A percentile compares a stretch with the other conserved stretches of the same genome.
phyloP scores from a whole-genome alignment of 2,113 vertebrate genomes.

The Polyodon spathula region DNA sequence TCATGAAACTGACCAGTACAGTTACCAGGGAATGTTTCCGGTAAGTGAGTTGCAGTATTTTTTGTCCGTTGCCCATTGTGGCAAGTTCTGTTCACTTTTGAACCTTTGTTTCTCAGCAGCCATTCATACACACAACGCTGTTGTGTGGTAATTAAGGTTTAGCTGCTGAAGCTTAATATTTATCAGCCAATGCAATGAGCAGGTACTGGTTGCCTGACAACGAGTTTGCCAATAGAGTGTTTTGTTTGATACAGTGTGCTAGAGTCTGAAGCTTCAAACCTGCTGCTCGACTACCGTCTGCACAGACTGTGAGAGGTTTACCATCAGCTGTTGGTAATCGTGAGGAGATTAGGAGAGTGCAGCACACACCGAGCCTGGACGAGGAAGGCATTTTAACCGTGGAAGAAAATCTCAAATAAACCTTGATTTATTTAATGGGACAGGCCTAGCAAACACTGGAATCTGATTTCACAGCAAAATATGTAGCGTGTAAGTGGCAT shows the following conservation, averaged over 20 bases:
- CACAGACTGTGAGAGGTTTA: conserved; percentile 3
- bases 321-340: conserved; percentile 7
- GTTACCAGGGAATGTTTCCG: too few relatives aligned
- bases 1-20: too few relatives aligned
- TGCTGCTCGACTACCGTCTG: conserved; percentile 1
- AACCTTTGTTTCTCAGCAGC: too few relatives aligned
- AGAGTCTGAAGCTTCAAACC: conserved; percentile 34
- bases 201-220: conserved; percentile 45
- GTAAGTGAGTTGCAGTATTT: too few relatives aligned
- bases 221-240: conserved; percentile 42
- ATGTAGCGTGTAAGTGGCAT: background rate
- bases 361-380: background rate
- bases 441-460: background rate
- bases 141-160: too few relatives aligned
- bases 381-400: background rate
- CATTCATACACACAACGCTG: too few relatives aligned
- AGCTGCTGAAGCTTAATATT: too few relatives aligned
- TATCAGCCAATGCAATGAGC: conserved; percentile 36
- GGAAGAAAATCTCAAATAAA: background rate
- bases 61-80: too few relatives aligned
- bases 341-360: background rate
- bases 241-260: conserved; percentile 26
- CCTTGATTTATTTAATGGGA: background rate
- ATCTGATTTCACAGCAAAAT: background rate
- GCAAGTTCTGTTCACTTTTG: too few relatives aligned